Evolutionary conservation across 2,113 vertebrate genomes (phyloP), one percentile per base, ranked within the genome.

Genomic region (Erythrolamprus reginae): DNA sequence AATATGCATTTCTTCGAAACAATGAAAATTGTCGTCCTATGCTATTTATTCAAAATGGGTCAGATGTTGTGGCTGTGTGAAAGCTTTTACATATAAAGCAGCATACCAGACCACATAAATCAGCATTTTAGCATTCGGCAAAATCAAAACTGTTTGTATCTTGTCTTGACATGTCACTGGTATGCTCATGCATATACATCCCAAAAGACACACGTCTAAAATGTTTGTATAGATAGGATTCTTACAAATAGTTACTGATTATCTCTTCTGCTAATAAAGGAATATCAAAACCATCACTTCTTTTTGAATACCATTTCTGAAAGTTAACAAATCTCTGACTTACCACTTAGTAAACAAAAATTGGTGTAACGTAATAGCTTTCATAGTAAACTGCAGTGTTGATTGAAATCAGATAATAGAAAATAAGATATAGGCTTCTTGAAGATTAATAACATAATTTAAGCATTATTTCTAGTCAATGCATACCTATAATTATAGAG

Each of bases 301-400:
- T 13, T 52, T 51, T 84, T 84, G 47, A 23, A 0, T 51, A 52
- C 33, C 77, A 84, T 87, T 89, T 91, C 28, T 88, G 0, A 0
- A 77, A n/a, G 45, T 26, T 88, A 70, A 2, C 33, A 82, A 12
- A 0, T 53, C 55, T 89, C 85, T 15, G 15, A 38, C 1, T 77
- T n/a, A 17, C 26, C 7, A 24, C 53, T 56, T 89, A 0, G 0
- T 58, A 92, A 5, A 28, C 13, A 65, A 9, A 65, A 9, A 88
- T 84, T 70, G 90, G 88, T 94, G 89, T 53, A 88, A 89, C 86
- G 23, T 61, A 85, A 86, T 17, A 70, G 56, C 23, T 23, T 52
- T 58, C 13, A 21, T 28, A 19, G 55, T 12, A 90, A 94, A 93
- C 55, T 50, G 89, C 90, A 89, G 19, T 45, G 47, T 21, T 77